A percentile compares a stretch with the other conserved stretches of the same genome.
Conservation (phyloP, 64 coral and sea anemone genomes). For the Montipora capricornis region DNA sequence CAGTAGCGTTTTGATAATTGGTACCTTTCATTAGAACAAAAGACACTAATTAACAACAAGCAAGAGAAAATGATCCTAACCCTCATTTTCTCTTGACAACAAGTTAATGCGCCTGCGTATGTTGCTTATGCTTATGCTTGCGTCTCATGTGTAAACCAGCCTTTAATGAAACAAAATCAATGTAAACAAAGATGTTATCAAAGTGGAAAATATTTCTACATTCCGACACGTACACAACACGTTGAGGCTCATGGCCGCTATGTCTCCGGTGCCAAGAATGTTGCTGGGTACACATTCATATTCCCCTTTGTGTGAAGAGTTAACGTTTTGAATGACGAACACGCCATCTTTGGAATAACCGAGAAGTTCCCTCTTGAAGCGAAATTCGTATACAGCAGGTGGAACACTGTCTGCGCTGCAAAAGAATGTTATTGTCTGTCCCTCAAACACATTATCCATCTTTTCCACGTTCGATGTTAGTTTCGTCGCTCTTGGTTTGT, state of each 20-base stretch:
- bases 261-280: neutral
- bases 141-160: too few relatives aligned
- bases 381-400: conserved; percentile 2
- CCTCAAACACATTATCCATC: neutral
- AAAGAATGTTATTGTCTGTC: neutral
- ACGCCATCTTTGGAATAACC: neutral
- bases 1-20: too few relatives aligned
- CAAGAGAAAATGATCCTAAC: too few relatives aligned
- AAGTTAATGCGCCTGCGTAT: too few relatives aligned
- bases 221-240: neutral
- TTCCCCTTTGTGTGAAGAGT: neutral
- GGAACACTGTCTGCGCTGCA: conserved; percentile 18
- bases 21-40: too few relatives aligned
- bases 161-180: too few relatives aligned
- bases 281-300: conserved; percentile 29
- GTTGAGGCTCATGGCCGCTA: neutral
- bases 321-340: neutral
- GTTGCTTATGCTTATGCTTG: too few relatives aligned
- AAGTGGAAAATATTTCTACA: too few relatives aligned
- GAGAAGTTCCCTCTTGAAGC: neutral
- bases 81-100: too few relatives aligned
- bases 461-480: neutral
- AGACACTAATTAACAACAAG: too few relatives aligned
- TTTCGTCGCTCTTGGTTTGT: neutral
- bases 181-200: too few relatives aligned